Percentiles rank a stretch among this genome's conserved stretches.
These are phyloP conservation scores for Mesopsocus fuscifrons DNA, from an alignment of 2,888 invertebrate genomes.

Conservation along the genomic window DNA sequence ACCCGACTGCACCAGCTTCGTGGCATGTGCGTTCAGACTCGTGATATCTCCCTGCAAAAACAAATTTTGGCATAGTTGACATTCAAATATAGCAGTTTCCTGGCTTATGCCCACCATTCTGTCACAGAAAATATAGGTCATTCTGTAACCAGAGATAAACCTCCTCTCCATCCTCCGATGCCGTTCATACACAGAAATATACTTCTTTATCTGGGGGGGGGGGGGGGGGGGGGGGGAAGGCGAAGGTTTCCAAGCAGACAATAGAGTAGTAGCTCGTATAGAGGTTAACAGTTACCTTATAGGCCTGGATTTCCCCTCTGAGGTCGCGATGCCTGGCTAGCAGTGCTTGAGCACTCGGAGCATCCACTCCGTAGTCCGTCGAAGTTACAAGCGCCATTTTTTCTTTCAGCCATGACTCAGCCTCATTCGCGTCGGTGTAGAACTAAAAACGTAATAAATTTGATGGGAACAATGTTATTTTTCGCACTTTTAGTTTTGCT, in stretches of 20 bases:
- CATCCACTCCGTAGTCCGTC: slow-evolving; percentile 81
- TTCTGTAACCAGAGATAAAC: too few species aligned
- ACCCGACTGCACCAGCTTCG: slow-evolving; percentile 51
- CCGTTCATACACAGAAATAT: too few species aligned
- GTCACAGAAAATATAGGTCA: too few species aligned
- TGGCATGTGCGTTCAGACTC: slow-evolving; percentile 60
- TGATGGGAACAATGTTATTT: neutral
- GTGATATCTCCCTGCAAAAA: slow-evolving; percentile 79
- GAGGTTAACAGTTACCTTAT: too few species aligned
- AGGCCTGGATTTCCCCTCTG: slow-evolving; percentile 76
- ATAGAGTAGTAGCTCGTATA: too few species aligned
- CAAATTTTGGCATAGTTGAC: too few species aligned
- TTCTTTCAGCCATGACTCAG: slow-evolving; percentile 94
- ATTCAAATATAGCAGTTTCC: too few species aligned
- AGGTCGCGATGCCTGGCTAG: slow-evolving; percentile 71
- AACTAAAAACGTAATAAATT: slow-evolving; percentile 32
- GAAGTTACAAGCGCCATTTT: slow-evolving; percentile 81
- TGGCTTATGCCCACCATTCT: too few species aligned
- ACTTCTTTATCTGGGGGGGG: too few species aligned
- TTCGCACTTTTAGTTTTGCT: neutral
- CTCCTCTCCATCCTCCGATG: too few species aligned
- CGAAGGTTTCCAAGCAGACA: too few species aligned
- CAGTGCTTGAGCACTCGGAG: slow-evolving; percentile 74
- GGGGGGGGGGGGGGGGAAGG: too few species aligned
- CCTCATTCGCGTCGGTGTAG: slow-evolving; percentile 93